phyloP scores from a whole-genome alignment of 2,888 invertebrate species.

The Petrophora chlorosata region DNA sequence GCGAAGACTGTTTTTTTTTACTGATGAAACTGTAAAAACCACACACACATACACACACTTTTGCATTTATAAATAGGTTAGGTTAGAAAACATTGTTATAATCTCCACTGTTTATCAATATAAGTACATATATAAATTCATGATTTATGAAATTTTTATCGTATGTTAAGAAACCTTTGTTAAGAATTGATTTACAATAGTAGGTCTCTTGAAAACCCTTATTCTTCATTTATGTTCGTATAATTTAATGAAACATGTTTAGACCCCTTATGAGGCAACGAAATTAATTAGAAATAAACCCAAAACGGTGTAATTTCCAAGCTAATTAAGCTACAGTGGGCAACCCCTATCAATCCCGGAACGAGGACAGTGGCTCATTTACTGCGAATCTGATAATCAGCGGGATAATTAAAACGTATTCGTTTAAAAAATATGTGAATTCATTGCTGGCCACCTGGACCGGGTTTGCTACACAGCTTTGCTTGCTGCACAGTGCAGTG shows the following conservation, averaged over 20 bases:
- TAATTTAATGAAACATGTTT: background rate
- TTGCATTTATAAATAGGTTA: no score
- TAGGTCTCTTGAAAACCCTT: background rate
- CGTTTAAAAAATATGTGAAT: slow-evolving; percentile 33
- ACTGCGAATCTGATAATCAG: slow-evolving; percentile 26
- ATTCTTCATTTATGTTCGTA: no score
- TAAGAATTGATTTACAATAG: no score
- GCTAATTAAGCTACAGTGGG: slow-evolving; percentile 13
- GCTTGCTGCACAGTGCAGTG: slow-evolving; percentile 5
- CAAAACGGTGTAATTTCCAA: slow-evolving; percentile 9
- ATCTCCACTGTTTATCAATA: no score
- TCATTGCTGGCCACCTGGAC: slow-evolving; percentile 21
- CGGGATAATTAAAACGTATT: slow-evolving; percentile 28
- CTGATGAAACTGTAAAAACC: no score
- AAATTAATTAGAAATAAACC: slow-evolving; percentile 21
- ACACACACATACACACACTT: no score
- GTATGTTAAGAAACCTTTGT: no score
- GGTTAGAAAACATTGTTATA: no score
- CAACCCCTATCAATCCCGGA: slow-evolving; percentile 20
- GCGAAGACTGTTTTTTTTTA: no score
- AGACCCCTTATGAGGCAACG: background rate
- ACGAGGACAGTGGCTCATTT: slow-evolving; percentile 19
- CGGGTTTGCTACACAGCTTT: no score
- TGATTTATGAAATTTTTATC: no score
- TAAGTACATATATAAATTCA: no score